Evolutionary conservation across 2,797 vertebrate genomes (phyloP), one percentile per base, ranked within the genome.

Genomic region (Eurystomus glaucurus): DNA sequence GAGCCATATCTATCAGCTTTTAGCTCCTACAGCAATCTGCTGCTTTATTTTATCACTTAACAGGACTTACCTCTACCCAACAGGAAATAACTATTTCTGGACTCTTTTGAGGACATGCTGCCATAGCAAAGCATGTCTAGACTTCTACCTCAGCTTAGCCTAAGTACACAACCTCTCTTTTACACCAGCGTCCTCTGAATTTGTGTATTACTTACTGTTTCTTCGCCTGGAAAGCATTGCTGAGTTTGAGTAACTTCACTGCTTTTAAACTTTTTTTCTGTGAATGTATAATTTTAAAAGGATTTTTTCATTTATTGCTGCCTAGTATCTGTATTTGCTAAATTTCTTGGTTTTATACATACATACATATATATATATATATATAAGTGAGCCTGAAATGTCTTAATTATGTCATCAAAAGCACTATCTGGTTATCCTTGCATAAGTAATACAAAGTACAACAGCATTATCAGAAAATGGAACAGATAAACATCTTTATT

Each of bases 401-500:
- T 22, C 41, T 43, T 37, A 48, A 33, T 69, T 62, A 66, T 23
- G 33, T 31, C 41, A 81, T n/a, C 46, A 77, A 79, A 85, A 88
- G 13, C 12, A 55, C 14, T 51, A 65, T 62, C 54, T 37, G 12
- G 13, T 90, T 83, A 51, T 74, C 15, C 39, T 91, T 37, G 51
- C 9, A 5, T n/a, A 71, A 69, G 2, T 14, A 25, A 85, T 28
- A 72, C 2, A 64, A 82, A 84, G 1, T 28, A 83, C 15, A 65
- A 35, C 31, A 35, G 77, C 23, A 41, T 19, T 26, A 68, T 3
- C 41, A 81, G n/a, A 69, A 93, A 86, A 93, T 39, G 7, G 12
- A 54, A 92, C 81, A 19, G 7, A 4, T 83, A 88, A 90, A 81
- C 78, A 26, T 9, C 12, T 93, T 95, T 89, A 83, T 94, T 83